phyloP scores from a whole-genome alignment of 2,113 vertebrate genomes.

The Hippocampus barbouri region DNA sequence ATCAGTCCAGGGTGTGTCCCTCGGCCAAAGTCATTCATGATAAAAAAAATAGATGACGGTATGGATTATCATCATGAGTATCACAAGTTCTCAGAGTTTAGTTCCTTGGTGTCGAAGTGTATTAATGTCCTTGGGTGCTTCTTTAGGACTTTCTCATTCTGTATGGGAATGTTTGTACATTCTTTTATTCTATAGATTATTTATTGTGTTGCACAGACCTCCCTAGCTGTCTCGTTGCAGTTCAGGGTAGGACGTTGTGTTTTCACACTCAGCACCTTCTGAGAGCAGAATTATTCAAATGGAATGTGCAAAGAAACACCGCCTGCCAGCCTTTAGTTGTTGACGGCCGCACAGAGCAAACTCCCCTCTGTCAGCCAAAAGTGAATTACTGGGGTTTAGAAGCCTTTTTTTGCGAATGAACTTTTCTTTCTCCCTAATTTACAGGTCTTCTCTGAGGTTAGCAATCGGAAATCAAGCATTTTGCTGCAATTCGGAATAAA shows the following conservation, averaged over 20 bases:
- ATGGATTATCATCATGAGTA: too few species aligned
- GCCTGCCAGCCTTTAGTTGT: constrained; percentile 9
- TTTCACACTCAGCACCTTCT: background rate
- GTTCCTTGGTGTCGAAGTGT: background rate
- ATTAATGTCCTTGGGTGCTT: background rate
- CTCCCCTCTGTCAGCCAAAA: constrained; percentile 18
- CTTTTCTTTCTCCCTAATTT: background rate
- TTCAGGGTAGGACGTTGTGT: background rate
- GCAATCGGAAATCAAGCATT: too few species aligned
- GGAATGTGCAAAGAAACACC: constrained; percentile 11
- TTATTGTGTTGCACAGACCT: background rate
- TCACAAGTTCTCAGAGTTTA: background rate
- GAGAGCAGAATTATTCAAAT: constrained; percentile 9
- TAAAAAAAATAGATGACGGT: too few species aligned
- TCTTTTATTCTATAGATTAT: background rate
- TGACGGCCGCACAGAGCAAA: constrained; percentile 25
- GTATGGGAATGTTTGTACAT: background rate
- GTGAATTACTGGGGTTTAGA: background rate
- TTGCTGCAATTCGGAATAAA: background rate
- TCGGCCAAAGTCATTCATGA: too few species aligned
- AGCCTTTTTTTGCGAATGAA: background rate
- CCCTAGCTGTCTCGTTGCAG: background rate
- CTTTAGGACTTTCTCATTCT: background rate
- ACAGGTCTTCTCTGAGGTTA: too few species aligned
- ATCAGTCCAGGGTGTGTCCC: too few species aligned